phyloP scores from a whole-genome alignment of 2,888 invertebrate species.

The Leptarthrus brevirostris region DNA sequence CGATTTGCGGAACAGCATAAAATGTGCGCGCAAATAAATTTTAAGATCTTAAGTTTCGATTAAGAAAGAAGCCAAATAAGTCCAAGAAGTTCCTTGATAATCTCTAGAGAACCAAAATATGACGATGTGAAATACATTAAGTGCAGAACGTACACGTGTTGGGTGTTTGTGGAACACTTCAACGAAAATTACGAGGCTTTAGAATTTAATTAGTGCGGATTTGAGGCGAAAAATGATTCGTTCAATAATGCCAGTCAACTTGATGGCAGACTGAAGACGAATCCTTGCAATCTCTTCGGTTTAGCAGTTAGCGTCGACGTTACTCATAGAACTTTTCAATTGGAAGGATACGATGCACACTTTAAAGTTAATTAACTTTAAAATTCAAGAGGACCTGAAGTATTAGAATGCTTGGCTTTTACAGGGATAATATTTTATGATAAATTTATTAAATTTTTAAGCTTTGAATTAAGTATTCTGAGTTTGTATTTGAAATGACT shows the following conservation, averaged over 20 bases:
- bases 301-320: no score
- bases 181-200: slow-evolving; percentile 29
- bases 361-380: no score
- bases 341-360: not conserved
- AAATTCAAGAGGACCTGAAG: not conserved
- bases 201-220: slow-evolving; percentile 36
- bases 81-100: slow-evolving; percentile 8
- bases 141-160: slow-evolving; percentile 14
- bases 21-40: slow-evolving; percentile 30
- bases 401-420: no score
- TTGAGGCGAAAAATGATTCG: slow-evolving; percentile 36
- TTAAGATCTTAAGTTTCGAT: slow-evolving; percentile 26
- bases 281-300: no score
- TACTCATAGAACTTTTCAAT: no score
- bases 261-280: no score
- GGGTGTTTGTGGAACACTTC: slow-evolving; percentile 27
- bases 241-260: slow-evolving; percentile 3
- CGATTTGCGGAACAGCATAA: not conserved
- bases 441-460: no score
- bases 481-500: no score
- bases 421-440: no score
- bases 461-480: no score
- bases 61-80: slow-evolving; percentile 29
- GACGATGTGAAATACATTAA: slow-evolving; percentile 7
- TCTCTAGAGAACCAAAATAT: slow-evolving; percentile 14